These are phyloP conservation scores for Spodoptera littoralis DNA, from an alignment of 2,888 invertebrate genomes.

Conservation along the genomic window DNA sequence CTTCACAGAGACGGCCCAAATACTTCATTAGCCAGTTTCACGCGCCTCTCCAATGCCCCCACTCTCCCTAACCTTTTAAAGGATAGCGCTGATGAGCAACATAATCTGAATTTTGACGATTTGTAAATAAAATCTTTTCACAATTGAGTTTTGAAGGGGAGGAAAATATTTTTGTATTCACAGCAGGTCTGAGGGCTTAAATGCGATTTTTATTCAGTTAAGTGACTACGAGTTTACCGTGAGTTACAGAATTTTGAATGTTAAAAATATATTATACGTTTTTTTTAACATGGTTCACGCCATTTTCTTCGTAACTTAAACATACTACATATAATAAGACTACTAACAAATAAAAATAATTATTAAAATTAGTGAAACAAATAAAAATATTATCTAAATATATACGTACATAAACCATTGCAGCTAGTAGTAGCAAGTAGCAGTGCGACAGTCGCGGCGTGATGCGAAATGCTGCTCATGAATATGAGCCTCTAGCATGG, in stretches of 20 bases:
- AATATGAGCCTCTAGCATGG: no score
- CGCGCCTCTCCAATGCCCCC: conserved; percentile 52
- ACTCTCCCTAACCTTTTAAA: conserved; percentile 40
- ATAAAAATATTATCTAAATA: no score
- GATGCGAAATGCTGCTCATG: no score
- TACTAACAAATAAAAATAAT: no score
- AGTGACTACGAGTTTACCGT: background rate
- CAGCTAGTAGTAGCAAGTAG: no score
- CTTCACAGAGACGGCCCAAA: conserved; percentile 60
- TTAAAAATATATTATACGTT: conserved; percentile 2
- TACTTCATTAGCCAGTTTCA: conserved; percentile 76
- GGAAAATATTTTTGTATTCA: conserved; percentile 39
- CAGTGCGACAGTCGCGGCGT: no score
- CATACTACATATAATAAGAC: no score
- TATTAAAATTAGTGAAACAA: no score
- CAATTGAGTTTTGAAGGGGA: conserved; percentile 43
- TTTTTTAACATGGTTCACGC: no score
- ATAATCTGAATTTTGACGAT: conserved; percentile 58
- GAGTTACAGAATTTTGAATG: background rate
- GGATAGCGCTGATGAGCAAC: conserved; percentile 56
- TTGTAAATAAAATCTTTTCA: conserved; percentile 51
- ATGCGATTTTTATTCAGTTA: conserved; percentile 28
- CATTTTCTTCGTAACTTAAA: background rate
- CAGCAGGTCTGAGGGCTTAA: conserved; percentile 3
- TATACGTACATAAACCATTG: no score